phyloP scores from a whole-genome alignment of 2,113 vertebrate species.

The Astatoreochromis straeleni region DNA sequence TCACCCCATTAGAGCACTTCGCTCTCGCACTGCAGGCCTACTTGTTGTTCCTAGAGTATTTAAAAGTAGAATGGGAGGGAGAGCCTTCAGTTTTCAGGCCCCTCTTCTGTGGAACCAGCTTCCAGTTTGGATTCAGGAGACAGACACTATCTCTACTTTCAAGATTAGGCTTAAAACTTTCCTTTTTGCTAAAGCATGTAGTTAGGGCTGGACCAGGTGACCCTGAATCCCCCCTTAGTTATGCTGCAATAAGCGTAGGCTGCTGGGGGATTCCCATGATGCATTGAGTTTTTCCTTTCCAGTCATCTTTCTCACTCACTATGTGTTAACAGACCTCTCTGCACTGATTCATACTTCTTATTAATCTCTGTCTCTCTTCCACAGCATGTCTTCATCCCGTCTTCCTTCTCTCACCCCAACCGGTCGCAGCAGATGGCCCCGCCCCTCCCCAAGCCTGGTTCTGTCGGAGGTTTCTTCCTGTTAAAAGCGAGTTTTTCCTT shows the following conservation, averaged over 20 bases:
- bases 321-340: no score
- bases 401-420: rapidly evolving
- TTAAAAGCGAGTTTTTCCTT: background rate
- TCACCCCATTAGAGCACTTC: background rate
- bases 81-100: background rate
- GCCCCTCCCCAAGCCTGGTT: rapidly evolving
- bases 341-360: no score
- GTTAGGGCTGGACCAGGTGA: no score
- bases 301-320: rapidly evolving
- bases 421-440: rapidly evolving
- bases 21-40: rapidly evolving
- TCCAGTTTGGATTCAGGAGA: no score
- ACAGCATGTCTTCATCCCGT: background rate
- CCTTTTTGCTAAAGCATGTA: no score
- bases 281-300: no score
- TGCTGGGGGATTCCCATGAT: no score
- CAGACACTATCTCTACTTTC: rapidly evolving
- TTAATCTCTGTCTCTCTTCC: no score
- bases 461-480: rapidly evolving
- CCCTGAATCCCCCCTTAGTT: no score
- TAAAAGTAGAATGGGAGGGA: rapidly evolving
- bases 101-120: no score
- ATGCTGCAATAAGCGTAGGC: no score
- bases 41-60: rapidly evolving
- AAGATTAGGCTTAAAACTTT: rapidly evolving